Evolutionary conservation across 2,888 invertebrate species (phyloP).

Genomic region (Microctonus hyperodae): DNA sequence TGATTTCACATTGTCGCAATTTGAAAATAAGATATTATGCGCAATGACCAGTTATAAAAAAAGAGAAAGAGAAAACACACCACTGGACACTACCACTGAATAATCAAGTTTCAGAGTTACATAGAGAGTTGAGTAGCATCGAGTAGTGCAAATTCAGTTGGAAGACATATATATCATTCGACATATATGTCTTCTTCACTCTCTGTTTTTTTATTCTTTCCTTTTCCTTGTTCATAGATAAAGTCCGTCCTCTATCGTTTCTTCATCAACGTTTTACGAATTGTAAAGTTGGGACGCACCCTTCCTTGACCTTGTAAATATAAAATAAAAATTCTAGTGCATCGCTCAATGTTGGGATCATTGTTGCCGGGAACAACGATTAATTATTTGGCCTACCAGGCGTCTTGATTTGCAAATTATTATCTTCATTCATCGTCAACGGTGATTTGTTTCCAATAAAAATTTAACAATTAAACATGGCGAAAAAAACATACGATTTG

Average conservation of each 20-base stretch:
- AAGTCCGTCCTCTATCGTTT: conserved; percentile 23
- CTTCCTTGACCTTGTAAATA: conserved; percentile 49
- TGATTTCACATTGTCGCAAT: background rate
- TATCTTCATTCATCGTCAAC: background rate
- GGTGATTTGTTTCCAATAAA: background rate
- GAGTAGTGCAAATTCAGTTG: background rate
- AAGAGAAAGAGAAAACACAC: too few species aligned
- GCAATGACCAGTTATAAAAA: background rate
- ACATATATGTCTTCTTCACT: background rate
- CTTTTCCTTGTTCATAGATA: conserved; percentile 14
- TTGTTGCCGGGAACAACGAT: conserved; percentile 35
- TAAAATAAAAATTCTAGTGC: conserved; percentile 39
- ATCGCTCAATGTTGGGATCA: conserved; percentile 47
- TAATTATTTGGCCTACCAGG: conserved; percentile 5
- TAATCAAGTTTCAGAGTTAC: background rate
- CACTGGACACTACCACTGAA: conserved; percentile 7
- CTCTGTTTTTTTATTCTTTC: conserved; percentile 17
- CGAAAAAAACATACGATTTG: conserved; percentile 94
- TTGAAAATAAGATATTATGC: background rate
- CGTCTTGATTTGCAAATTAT: background rate
- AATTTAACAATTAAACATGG: conserved; percentile 70
- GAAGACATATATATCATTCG: background rate
- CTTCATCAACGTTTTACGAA: background rate
- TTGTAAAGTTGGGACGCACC: conserved; percentile 45
- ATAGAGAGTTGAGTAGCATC: background rate